These are phyloP conservation scores for Gymnogyps californianus DNA, from an alignment of 2,113 vertebrate species.

Conservation along the genomic window DNA sequence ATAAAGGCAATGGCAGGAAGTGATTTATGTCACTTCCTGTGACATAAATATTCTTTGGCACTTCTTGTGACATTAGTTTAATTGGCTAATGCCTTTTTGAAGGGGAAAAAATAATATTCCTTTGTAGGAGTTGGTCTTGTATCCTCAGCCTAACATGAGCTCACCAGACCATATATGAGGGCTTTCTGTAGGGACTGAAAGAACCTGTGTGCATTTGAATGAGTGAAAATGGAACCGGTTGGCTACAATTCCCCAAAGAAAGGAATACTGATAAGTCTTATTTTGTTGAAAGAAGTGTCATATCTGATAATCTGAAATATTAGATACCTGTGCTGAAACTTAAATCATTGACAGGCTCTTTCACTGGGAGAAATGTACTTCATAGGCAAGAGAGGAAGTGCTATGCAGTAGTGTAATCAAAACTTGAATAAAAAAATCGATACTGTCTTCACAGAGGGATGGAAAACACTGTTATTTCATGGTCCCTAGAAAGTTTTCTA, in stretches of 20 bases:
- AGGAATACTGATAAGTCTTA: not conserved
- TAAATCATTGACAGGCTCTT: not conserved
- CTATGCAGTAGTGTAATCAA: not conserved
- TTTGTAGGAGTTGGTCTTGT: not conserved
- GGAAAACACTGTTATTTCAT: not conserved
- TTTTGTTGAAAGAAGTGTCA: not conserved
- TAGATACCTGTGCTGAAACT: not conserved
- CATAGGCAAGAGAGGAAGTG: not conserved
- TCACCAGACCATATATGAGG: not conserved
- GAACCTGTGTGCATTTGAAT: not conserved
- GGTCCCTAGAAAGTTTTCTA: not conserved
- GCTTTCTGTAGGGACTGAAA: not conserved
- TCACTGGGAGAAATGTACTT: not conserved
- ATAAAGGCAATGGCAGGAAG: not conserved
- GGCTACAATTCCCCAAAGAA: not conserved
- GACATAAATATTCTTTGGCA: accelerated
- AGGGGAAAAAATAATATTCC: not conserved
- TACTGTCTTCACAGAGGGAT: not conserved
- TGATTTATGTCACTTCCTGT: not conserved
- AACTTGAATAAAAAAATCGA: not conserved
- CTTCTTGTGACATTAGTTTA: not conserved
- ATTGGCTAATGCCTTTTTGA: not conserved
- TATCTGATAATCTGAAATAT: not conserved
- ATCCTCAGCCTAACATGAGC: not conserved
- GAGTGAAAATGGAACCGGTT: not conserved